Evolutionary conservation across 1,140 invertebrate genomes (phyloP).

Genomic region (Trichonephila inaurata): DNA sequence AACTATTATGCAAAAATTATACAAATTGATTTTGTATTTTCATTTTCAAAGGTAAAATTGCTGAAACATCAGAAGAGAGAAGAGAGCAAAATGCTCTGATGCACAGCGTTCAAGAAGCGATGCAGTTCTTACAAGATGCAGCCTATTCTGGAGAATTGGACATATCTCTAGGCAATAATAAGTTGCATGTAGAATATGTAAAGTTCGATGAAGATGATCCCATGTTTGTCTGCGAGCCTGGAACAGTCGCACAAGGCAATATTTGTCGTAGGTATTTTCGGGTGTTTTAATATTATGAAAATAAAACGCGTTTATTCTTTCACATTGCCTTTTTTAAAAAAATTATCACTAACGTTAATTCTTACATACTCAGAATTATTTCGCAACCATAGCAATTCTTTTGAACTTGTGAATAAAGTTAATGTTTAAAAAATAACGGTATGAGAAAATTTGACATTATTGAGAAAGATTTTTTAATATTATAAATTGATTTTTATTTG

Average conservation of each 20-base stretch:
- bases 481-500: too few relatives aligned
- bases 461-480: too few relatives aligned
- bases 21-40: not conserved
- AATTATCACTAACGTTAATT: too few relatives aligned
- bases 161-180: slow-evolving; percentile 79
- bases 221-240: slow-evolving; percentile 80
- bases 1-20: too few relatives aligned
- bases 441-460: too few relatives aligned
- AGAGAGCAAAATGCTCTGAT: slow-evolving; percentile 76
- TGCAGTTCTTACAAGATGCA: slow-evolving; percentile 79
- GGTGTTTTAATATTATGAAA: not conserved
- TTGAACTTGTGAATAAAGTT: too few relatives aligned
- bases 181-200: slow-evolving; percentile 79
- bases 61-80: slow-evolving; percentile 50
- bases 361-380: too few relatives aligned
- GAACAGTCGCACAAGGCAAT: slow-evolving; percentile 80
- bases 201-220: slow-evolving; percentile 79
- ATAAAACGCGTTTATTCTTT: too few relatives aligned
- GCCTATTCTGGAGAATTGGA: slow-evolving; percentile 80
- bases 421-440: too few relatives aligned
- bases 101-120: slow-evolving; percentile 78
- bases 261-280: slow-evolving; percentile 80
- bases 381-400: too few relatives aligned
- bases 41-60: slow-evolving; percentile 47
- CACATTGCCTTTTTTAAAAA: too few relatives aligned